phyloP scores from a whole-genome alignment of 1,140 invertebrate genomes.

The Spodoptera frugiperda region DNA sequence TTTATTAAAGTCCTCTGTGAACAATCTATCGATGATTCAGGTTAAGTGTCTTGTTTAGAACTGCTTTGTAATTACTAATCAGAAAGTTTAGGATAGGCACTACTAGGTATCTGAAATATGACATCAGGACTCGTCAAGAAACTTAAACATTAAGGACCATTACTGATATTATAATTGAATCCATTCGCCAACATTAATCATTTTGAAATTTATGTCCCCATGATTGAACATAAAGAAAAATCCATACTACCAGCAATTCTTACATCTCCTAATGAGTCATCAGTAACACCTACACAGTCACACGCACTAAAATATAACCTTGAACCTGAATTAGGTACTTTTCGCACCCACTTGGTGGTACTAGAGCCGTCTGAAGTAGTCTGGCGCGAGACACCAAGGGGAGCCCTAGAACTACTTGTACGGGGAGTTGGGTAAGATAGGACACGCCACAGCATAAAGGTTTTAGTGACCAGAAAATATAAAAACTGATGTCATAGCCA shows the following conservation, averaged over 20 bases:
- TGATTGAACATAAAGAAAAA: no score
- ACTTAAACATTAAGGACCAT: no score
- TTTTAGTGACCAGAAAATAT: background rate
- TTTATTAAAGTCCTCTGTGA: no score
- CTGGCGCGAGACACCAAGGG: constrained; percentile 51
- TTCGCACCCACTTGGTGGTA: constrained; percentile 51
- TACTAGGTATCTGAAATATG: no score
- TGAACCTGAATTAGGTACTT: constrained; percentile 58
- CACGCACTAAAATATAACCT: constrained; percentile 58
- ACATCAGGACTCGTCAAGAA: no score
- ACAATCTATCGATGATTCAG: no score
- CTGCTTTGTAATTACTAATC: no score
- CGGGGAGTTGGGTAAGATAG: constrained; percentile 31
- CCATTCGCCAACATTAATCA: no score
- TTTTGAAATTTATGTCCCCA: background rate
- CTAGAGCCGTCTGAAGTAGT: constrained; percentile 65
- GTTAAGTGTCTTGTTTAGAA: no score
- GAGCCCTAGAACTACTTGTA: constrained; percentile 9
- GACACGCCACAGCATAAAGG: constrained; percentile 10
- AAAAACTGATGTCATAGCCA: background rate
- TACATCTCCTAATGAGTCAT: constrained; percentile 13
- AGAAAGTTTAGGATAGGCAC: no score
- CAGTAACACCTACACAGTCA: background rate
- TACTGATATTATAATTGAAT: no score
- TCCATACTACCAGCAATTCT: background rate